Evolutionary conservation across 2,888 invertebrate species (phyloP).

Genomic region (Mallateleia sp.): DNA sequence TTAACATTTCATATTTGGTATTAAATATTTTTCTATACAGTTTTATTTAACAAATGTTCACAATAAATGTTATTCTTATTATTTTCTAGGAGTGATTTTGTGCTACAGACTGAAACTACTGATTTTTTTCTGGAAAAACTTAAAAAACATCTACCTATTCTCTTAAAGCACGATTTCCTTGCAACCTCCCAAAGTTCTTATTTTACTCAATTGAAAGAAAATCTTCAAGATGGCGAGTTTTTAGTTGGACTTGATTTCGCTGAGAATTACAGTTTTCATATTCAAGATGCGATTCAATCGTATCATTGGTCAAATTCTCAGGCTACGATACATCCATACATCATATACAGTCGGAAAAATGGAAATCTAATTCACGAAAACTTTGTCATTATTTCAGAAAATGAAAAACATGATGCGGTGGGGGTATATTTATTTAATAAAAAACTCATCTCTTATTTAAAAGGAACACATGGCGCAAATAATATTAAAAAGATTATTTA

Average conservation of each 20-base stretch:
- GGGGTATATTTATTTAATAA: conserved; percentile 35
- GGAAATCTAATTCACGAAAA: conserved; percentile 2
- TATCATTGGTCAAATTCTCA: conserved; percentile 21
- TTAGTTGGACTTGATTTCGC: conserved; percentile 3
- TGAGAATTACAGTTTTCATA: conserved; percentile 10
- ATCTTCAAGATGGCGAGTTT: background rate
- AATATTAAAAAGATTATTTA: conserved; percentile 28
- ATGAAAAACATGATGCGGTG: conserved; percentile 10
- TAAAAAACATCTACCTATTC: too few relatives aligned
- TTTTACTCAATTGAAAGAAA: background rate
- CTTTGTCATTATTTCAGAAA: conserved; percentile 31
- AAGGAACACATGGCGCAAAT: background rate
- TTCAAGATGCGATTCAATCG: conserved; percentile 17
- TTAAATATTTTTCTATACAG: too few relatives aligned
- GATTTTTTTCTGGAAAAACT: too few relatives aligned
- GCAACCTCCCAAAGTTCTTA: background rate
- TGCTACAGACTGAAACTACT: too few relatives aligned
- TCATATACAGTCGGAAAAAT: conserved; percentile 2
- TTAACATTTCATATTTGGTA: too few relatives aligned
- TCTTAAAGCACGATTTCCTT: conserved; percentile 1
- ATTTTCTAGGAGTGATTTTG: too few relatives aligned
- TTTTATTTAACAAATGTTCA: too few relatives aligned
- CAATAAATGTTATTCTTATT: too few relatives aligned
- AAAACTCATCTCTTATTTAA: conserved; percentile 21
- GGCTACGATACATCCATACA: conserved; percentile 12